Evolutionary conservation across 2,888 invertebrate species (phyloP).

Genomic region (Lomographa bimaculata): DNA sequence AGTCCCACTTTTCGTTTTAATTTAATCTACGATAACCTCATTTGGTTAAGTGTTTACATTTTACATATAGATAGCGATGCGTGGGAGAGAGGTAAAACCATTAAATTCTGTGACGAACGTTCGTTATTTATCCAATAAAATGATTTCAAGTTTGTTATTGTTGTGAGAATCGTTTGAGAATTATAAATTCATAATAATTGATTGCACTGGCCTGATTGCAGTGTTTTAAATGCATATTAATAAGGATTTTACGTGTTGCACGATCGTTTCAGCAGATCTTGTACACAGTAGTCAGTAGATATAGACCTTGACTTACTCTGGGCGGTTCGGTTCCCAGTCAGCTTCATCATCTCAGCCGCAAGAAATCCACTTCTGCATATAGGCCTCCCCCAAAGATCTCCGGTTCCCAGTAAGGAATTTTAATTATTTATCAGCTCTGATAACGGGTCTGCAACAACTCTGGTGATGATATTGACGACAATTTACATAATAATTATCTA

Average conservation of each 20-base stretch:
- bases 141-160: slow-evolving; percentile 9
- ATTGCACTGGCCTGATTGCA: slow-evolving; percentile 24
- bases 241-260: slow-evolving; percentile 56
- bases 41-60: slow-evolving; percentile 28
- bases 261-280: slow-evolving; percentile 57
- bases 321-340: too few relatives aligned
- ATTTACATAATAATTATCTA: slow-evolving; percentile 41
- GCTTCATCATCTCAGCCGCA: too few relatives aligned
- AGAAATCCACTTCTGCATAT: too few relatives aligned
- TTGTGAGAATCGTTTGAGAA: slow-evolving; percentile 17
- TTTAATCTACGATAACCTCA: slow-evolving; percentile 26
- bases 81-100: slow-evolving; percentile 30
- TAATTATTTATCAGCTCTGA: slow-evolving; percentile 47
- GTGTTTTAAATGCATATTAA: slow-evolving; percentile 24
- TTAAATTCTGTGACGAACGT: slow-evolving; percentile 16
- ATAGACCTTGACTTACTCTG: slow-evolving; percentile 70
- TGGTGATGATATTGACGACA: slow-evolving; percentile 41
- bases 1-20: slow-evolving; percentile 17
- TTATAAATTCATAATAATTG: slow-evolving; percentile 11
- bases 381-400: too few relatives aligned
- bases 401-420: slow-evolving; percentile 53
- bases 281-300: too few relatives aligned
- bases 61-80: slow-evolving; percentile 24
- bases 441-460: slow-evolving; percentile 46
- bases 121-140: slow-evolving; percentile 3